These are phyloP conservation scores for Balaeniceps rex DNA, from an alignment of 2,113 vertebrate genomes.

Conservation along the genomic window DNA sequence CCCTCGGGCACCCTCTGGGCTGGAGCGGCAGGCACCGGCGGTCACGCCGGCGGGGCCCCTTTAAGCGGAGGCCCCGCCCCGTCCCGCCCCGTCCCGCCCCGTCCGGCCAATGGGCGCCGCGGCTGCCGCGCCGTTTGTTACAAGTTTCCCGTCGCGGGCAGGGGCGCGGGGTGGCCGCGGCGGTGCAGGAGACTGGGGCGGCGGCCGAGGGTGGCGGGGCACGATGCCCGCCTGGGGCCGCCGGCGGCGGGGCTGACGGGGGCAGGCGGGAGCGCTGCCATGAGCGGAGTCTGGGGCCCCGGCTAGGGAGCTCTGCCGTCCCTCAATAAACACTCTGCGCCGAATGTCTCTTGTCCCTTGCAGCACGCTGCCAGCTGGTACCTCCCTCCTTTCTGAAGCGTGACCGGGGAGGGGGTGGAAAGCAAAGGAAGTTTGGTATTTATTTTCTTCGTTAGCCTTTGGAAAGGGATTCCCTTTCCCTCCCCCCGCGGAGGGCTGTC, in stretches of 20 bases:
- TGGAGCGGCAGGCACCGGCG: rapidly evolving
- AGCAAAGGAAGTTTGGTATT: constrained; percentile 5
- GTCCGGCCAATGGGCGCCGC: constrained; percentile 23
- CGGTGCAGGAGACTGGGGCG: not conserved
- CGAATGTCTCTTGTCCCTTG: not conserved
- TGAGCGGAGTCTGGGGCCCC: not conserved
- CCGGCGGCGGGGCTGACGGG: not conserved
- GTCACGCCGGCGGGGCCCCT: not conserved
- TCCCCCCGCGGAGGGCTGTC: not conserved
- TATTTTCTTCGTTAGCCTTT: not conserved
- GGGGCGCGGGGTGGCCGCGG: not conserved
- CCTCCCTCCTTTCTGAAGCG: not conserved
- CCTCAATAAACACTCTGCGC: not conserved
- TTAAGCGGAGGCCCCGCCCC: constrained; percentile 59
- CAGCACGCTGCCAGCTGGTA: not conserved
- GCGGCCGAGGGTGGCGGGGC: not conserved
- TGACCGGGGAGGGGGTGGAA: not conserved
- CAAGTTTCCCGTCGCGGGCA: constrained; percentile 38
- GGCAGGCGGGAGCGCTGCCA: not conserved
- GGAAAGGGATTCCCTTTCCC: not conserved
- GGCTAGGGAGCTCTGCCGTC: not conserved
- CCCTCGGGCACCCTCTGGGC: no score
- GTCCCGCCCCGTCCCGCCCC: constrained; percentile 1
- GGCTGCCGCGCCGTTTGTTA: constrained; percentile 5
- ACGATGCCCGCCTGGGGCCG: not conserved